These are phyloP conservation scores for Saccostrea glomerata DNA, from an alignment of 1,140 invertebrate species.

Conservation along the genomic window DNA sequence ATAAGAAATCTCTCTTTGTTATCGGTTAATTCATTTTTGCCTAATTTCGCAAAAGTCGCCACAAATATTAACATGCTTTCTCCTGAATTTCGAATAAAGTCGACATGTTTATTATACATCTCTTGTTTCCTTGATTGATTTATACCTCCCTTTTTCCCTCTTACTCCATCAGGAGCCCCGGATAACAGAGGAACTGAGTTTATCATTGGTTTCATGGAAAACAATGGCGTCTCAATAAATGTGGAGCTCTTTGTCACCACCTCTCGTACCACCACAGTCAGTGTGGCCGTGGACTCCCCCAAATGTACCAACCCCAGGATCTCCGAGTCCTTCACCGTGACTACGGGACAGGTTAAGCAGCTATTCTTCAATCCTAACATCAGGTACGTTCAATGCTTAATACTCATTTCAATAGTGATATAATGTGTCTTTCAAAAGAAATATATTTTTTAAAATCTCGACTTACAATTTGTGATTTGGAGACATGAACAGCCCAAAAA, in stretches of 20 bases:
- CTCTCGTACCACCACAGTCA: constrained; percentile 55
- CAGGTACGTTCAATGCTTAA: neutral
- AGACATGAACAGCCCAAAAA: too few relatives aligned
- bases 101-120: neutral
- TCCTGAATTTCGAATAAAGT: neutral
- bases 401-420: too few relatives aligned
- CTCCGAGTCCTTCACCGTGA: constrained; percentile 46
- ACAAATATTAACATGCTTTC: too few relatives aligned
- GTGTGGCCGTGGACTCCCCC: constrained; percentile 60
- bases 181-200: constrained; percentile 56
- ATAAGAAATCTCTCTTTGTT: too few relatives aligned
- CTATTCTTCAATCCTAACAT: constrained; percentile 42
- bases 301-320: constrained; percentile 43
- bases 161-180: constrained; percentile 20
- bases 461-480: too few relatives aligned
- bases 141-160: neutral
- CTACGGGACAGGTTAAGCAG: constrained; percentile 50
- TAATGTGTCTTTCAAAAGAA: too few relatives aligned
- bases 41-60: too few relatives aligned
- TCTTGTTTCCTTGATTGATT: neutral
- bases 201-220: constrained; percentile 53
- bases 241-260: constrained; percentile 65
- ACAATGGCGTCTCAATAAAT: constrained; percentile 30
- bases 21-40: too few relatives aligned
- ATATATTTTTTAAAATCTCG: too few relatives aligned